Conservation (phyloP, 2,797 vertebrate genomes). For the Neomorphus geoffroyi region DNA sequence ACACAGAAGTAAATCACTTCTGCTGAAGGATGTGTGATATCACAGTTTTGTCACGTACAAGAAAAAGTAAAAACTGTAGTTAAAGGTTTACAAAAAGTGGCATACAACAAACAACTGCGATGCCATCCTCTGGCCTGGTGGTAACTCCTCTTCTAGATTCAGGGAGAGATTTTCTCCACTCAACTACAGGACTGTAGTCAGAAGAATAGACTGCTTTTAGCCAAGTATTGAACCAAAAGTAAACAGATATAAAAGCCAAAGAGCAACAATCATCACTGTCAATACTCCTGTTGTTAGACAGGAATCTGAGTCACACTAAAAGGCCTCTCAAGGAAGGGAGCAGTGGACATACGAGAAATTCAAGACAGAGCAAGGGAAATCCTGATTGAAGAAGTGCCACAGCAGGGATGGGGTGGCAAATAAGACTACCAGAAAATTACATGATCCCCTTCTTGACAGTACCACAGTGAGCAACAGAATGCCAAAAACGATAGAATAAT, state of each 20-base stretch:
- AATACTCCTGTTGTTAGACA: not conserved
- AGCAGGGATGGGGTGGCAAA: not conserved
- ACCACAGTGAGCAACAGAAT: not conserved
- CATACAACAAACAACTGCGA: not conserved
- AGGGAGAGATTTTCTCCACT: not conserved
- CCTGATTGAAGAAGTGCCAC: not conserved
- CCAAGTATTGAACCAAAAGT: not conserved
- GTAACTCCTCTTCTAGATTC: not conserved
- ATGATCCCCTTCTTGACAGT: not conserved
- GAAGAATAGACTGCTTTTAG: not conserved
- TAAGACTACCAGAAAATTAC: not conserved
- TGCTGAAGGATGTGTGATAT: not conserved
- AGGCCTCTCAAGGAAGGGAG: not conserved
- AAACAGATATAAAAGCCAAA: not conserved
- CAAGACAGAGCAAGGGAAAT: not conserved
- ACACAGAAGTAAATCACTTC: not conserved
- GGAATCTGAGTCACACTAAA: constrained; percentile 38
- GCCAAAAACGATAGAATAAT: not conserved
- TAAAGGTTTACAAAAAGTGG: not conserved
- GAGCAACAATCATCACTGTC: not conserved
- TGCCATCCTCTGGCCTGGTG: not conserved
- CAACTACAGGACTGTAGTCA: not conserved
- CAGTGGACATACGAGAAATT: constrained; percentile 27
- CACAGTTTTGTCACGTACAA: not conserved
- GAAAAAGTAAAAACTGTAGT: not conserved